Percentiles rank a stretch among this genome's conserved stretches.
Evolutionary conservation across 2,888 invertebrate species (phyloP).

Genomic region (Autographa gamma): DNA sequence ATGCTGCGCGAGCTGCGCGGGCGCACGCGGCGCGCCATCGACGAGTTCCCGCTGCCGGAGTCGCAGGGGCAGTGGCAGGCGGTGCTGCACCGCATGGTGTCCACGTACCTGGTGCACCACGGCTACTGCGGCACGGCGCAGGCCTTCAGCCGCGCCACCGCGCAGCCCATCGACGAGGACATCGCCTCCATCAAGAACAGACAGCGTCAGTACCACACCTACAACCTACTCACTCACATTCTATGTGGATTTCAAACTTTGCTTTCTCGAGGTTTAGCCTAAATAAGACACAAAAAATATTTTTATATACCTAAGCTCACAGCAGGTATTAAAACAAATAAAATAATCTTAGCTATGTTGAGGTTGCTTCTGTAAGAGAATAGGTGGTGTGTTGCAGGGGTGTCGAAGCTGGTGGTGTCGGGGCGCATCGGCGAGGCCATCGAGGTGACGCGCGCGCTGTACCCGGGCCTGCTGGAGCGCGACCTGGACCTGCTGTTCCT

Average conservation of each 20-base stretch:
- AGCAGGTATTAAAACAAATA: too few relatives aligned
- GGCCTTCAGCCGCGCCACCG: constrained; percentile 97
- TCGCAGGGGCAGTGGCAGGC: constrained; percentile 97
- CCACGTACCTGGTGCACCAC: constrained; percentile 99
- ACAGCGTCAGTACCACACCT: constrained; percentile 95
- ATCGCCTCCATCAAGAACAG: constrained; percentile 98
- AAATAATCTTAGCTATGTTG: too few relatives aligned
- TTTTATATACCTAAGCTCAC: too few relatives aligned
- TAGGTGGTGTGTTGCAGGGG: constrained; percentile 89
- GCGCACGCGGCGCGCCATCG: constrained; percentile 94
- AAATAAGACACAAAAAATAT: too few relatives aligned
- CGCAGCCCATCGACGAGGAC: constrained; percentile 97
- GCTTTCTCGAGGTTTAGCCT: too few relatives aligned
- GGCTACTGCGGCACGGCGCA: constrained; percentile 99
- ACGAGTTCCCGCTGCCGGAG: constrained; percentile 95
- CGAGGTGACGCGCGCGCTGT: constrained; percentile 95
- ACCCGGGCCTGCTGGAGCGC: constrained; percentile 97
- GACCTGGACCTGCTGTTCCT: constrained; percentile 97
- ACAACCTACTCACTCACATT: too few relatives aligned
- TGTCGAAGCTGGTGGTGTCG: constrained; percentile 96
- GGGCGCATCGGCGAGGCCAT: constrained; percentile 99
- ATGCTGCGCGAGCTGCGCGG: constrained; percentile 97
- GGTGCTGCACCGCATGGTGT: constrained; percentile 98
- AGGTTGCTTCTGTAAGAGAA: too few relatives aligned
- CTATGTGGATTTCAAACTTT: too few relatives aligned